Evolutionary conservation across 2,113 vertebrate genomes (phyloP), one percentile per base, ranked within the genome.

Genomic region (Odontophorus gujanensis): DNA sequence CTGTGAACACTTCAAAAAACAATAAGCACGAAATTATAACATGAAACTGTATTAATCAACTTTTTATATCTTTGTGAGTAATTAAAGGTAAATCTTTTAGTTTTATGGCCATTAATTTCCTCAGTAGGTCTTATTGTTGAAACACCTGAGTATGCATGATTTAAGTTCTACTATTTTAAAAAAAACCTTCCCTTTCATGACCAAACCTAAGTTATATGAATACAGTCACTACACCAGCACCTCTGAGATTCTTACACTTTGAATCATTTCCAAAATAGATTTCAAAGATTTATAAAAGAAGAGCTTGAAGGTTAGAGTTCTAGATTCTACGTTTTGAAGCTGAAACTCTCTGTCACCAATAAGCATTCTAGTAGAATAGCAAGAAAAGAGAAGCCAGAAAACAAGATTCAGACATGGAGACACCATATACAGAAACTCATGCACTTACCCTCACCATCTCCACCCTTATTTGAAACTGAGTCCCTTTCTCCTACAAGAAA

Each of bases 401-500:
- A 80, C 18, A 48, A 71, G 22, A 28, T 67, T 90, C 21, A 36
- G 43, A 30, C 9, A 58, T 8, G 14, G 28, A 74, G 63, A 78
- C 13, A 50, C 24, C 61, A 76, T 9, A 63, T 6, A 87, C 24
- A 63, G 7, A 47, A 77, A 77, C 42, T 47, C 16, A 76, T 59
- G 38, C 13, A 80, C 20, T 95, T 95, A 97, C 93, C 89, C 1
- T 87, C 80, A 18, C n/a, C 3, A 15, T 65, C 57, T 88, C 67
- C 43, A 8, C 2, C 73, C n/a, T 2, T 19, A 3, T 78, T 75
- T 85, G 93, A 81, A 80, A 18, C 5, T 8, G 81, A 28, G 7
- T 6, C 79, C 32, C 42, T 90, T 71, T 68, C 82, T 68, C 81
- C 96, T 97, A 79, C 38, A 89, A 91, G 74, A 78, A 68, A 11